Evolutionary conservation across 1,140 invertebrate genomes (phyloP).

Genomic region (Nasonia vitripennis): DNA sequence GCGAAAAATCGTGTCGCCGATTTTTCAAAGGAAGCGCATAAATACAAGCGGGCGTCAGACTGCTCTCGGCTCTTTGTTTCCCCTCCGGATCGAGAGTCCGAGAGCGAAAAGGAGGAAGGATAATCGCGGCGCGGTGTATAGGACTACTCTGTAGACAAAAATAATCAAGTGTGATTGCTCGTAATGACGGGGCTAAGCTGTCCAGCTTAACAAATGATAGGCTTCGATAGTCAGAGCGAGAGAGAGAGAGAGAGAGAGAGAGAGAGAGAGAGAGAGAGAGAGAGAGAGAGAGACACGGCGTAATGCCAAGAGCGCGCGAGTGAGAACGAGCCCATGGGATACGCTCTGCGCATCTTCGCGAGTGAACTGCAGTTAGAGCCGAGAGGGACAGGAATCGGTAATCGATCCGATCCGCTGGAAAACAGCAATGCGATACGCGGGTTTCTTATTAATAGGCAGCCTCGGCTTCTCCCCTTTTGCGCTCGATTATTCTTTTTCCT

Average conservation of each 20-base stretch:
- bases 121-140: conserved; percentile 37
- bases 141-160: conserved; percentile 71
- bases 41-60: background rate
- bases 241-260: conserved; percentile 42
- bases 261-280: conserved; percentile 47
- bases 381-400: conserved; percentile 56
- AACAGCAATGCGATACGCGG: conserved; percentile 64
- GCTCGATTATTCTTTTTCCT: conserved; percentile 16
- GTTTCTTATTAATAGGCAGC: conserved; percentile 69
- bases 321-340: conserved; percentile 49
- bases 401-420: conserved; percentile 69
- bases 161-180: conserved; percentile 69
- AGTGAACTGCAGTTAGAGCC: conserved; percentile 42
- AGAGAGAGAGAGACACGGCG: conserved; percentile 53
- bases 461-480: conserved; percentile 49
- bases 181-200: conserved; percentile 73
- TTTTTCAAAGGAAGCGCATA: background rate
- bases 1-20: too few species aligned
- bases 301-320: conserved; percentile 38
- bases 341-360: background rate
- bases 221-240: conserved; percentile 45
- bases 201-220: conserved; percentile 74
- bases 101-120: conserved; percentile 12
- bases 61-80: background rate
- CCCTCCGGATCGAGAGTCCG: background rate